A percentile compares a stretch with the other conserved stretches of the same genome.
Conservation (phyloP, 1,140 invertebrate genomes). For the Palaemon carinicauda region DNA sequence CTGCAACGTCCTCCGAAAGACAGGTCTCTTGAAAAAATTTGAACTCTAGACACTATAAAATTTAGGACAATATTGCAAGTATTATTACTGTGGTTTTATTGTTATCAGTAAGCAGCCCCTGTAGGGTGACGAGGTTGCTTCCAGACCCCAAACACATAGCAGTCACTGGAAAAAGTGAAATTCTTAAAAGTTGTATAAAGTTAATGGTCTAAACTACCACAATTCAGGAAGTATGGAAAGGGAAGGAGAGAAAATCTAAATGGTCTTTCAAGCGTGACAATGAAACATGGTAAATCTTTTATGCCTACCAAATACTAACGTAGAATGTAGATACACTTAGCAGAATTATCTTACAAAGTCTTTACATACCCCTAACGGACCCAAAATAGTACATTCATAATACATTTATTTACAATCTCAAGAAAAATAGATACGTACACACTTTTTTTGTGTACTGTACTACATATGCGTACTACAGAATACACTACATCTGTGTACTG, state of each 20-base stretch:
- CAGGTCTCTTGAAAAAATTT: too few relatives aligned
- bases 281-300: slow-evolving; percentile 45
- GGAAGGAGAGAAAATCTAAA: slow-evolving; percentile 46
- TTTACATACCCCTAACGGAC: slow-evolving; percentile 55
- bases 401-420: slow-evolving; percentile 52
- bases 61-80: background rate
- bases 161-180: slow-evolving; percentile 53
- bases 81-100: background rate
- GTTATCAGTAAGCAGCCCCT: too few relatives aligned
- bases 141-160: slow-evolving; percentile 42
- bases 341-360: slow-evolving; percentile 53
- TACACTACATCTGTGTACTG: slow-evolving; percentile 23
- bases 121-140: background rate
- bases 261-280: slow-evolving; percentile 52
- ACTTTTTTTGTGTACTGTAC: slow-evolving; percentile 40
- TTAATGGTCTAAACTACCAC: slow-evolving; percentile 45
- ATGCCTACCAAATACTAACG: slow-evolving; percentile 51
- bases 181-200: slow-evolving; percentile 53
- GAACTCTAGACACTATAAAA: too few relatives aligned
- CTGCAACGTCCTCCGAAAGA: too few relatives aligned
- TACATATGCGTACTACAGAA: slow-evolving; percentile 38
- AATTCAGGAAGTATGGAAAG: slow-evolving; percentile 47
- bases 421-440: slow-evolving; percentile 57
- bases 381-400: slow-evolving; percentile 58
- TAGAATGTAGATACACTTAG: slow-evolving; percentile 49